Percentiles rank a stretch among this genome's conserved stretches.
These are phyloP conservation scores for Porites rus DNA, from an alignment of 92 coral and sea anemone species.

Conservation along the genomic window DNA sequence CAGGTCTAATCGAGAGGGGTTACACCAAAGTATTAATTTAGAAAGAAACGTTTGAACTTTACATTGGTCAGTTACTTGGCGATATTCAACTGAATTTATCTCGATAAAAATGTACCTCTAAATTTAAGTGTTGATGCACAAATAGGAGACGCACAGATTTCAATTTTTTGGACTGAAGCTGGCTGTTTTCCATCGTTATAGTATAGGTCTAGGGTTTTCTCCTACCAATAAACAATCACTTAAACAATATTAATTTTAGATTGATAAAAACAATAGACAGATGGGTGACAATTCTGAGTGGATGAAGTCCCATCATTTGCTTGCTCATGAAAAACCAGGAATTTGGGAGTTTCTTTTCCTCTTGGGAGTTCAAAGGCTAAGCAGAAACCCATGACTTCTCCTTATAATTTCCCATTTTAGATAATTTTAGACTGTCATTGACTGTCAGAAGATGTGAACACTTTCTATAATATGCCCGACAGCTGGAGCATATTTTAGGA, in stretches of 20 bases:
- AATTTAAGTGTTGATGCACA: neutral
- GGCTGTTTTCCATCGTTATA: no score
- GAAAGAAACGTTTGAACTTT: neutral
- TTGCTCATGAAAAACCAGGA: no score
- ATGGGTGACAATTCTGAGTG: no score
- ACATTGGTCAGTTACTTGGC: neutral
- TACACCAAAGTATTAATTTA: neutral
- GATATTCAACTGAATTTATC: neutral
- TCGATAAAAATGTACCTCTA: neutral
- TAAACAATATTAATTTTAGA: no score
- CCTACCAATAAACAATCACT: no score
- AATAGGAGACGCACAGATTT: no score
- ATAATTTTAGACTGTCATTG: neutral
- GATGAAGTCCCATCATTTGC: no score
- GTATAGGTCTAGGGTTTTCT: no score
- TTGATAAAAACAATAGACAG: no score
- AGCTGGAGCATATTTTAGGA: neutral
- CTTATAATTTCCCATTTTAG: neutral
- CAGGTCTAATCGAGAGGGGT: neutral
- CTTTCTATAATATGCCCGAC: conserved; percentile 11
- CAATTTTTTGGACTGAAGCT: no score
- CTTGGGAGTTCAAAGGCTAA: no score
- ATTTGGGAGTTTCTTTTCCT: no score
- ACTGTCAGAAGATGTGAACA: neutral
- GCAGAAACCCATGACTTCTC: neutral